These are phyloP conservation scores for Bos indicus DNA, from an alignment of 2,113 vertebrate genomes.

Conservation along the genomic window DNA sequence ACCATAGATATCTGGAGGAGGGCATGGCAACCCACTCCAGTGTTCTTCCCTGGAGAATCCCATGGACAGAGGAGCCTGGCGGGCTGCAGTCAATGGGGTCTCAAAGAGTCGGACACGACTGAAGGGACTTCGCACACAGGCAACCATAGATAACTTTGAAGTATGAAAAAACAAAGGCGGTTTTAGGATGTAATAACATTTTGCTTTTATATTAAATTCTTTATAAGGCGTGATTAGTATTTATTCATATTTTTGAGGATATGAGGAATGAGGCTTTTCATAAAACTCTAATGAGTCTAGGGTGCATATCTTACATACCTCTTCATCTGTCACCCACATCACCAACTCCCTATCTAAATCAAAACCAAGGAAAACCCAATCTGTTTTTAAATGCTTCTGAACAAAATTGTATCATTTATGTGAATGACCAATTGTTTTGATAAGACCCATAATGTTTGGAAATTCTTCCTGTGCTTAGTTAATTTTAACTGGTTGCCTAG, in stretches of 20 bases:
- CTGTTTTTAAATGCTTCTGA: background rate
- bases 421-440: background rate
- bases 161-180: background rate
- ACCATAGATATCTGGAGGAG: background rate
- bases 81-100: background rate
- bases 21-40: background rate
- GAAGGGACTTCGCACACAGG: background rate
- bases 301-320: background rate
- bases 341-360: background rate
- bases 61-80: background rate
- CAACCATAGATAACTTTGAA: background rate
- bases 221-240: background rate
- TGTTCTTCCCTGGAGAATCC: background rate
- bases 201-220: background rate
- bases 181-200: background rate
- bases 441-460: background rate
- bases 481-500: background rate
- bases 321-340: background rate
- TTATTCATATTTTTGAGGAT: background rate
- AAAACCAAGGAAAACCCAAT: background rate
- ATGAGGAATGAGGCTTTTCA: background rate
- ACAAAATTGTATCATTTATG: background rate
- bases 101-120: background rate
- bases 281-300: background rate
- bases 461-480: background rate